Percentiles rank a stretch among this genome's conserved stretches.
These are phyloP conservation scores for Lagorchestes hirsutus DNA, from an alignment of 2,797 vertebrate genomes.

Conservation along the genomic window DNA sequence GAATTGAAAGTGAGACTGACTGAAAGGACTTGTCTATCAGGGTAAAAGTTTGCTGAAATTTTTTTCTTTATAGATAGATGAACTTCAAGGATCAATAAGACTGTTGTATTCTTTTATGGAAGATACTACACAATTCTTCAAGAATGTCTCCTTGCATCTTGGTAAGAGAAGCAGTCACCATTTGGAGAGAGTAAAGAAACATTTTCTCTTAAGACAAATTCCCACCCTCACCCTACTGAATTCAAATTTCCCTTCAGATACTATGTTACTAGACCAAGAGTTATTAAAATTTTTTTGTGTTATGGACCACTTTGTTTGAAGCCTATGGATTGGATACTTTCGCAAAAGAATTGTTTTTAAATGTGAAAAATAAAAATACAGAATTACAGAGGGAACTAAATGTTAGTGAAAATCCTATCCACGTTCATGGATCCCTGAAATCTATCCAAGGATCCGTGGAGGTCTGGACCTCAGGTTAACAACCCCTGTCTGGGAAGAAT, in stretches of 20 bases:
- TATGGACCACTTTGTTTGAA: neutral
- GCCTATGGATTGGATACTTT: neutral
- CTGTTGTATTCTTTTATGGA: constrained; percentile 76
- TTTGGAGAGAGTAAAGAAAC: neutral
- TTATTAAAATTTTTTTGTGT: neutral
- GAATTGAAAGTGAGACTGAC: neutral
- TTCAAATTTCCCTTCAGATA: constrained; percentile 14
- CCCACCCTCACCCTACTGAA: neutral
- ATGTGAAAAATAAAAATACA: neutral
- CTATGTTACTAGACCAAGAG: neutral
- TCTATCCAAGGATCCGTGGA: neutral
- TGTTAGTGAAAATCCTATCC: neutral
- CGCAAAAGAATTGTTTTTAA: neutral
- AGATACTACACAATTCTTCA: constrained; percentile 76
- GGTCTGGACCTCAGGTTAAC: neutral
- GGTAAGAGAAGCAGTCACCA: constrained; percentile 68
- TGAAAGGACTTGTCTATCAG: neutral
- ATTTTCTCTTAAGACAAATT: neutral
- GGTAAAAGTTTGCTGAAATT: neutral
- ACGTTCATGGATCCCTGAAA: neutral
- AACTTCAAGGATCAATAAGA: constrained; percentile 76
- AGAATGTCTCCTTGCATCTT: constrained; percentile 77
- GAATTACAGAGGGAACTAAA: neutral
- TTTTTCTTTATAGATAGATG: constrained; percentile 78
- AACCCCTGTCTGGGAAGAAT: neutral